phyloP scores from a whole-genome alignment of 2,113 vertebrate genomes.

The Lonchura striata region DNA sequence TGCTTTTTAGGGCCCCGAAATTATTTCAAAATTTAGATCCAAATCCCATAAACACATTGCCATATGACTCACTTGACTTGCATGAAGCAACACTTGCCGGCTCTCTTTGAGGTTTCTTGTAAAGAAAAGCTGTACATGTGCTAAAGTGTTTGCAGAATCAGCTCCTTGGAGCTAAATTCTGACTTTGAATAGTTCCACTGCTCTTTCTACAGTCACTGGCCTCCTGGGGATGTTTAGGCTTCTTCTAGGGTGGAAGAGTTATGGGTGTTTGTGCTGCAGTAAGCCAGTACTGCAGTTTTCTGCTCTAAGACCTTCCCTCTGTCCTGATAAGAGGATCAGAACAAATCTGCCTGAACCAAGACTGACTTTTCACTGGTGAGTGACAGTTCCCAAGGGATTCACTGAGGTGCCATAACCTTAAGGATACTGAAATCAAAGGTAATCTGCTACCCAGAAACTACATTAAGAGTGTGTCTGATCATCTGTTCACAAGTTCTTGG shows the following conservation, averaged over 20 bases:
- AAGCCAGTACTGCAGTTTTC: neutral
- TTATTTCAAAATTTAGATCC: constrained; percentile 16
- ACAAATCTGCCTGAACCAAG: neutral
- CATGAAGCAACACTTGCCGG: neutral
- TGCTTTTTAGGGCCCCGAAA: constrained; percentile 20
- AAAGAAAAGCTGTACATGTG: constrained; percentile 46
- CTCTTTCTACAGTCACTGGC: neutral
- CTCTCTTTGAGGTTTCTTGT: constrained; percentile 48
- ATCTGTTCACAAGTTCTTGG: neutral
- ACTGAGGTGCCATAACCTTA: neutral
- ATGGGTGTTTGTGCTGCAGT: neutral
- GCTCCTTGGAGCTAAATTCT: neutral
- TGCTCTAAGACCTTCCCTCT: neutral
- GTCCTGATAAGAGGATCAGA: neutral
- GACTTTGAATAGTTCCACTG: neutral
- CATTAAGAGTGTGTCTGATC: neutral
- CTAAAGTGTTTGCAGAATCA: constrained; percentile 49
- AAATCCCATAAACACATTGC: constrained; percentile 24
- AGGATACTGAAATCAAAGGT: neutral
- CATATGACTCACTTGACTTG: constrained; percentile 39
- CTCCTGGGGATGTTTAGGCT: neutral
- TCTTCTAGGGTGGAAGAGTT: neutral
- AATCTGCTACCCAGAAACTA: neutral
- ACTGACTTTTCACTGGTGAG: neutral
- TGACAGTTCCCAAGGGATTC: neutral